Base-by-base conservation (phyloP, 2,888 invertebrate genomes). In the Lochmaea capreae region DNA sequence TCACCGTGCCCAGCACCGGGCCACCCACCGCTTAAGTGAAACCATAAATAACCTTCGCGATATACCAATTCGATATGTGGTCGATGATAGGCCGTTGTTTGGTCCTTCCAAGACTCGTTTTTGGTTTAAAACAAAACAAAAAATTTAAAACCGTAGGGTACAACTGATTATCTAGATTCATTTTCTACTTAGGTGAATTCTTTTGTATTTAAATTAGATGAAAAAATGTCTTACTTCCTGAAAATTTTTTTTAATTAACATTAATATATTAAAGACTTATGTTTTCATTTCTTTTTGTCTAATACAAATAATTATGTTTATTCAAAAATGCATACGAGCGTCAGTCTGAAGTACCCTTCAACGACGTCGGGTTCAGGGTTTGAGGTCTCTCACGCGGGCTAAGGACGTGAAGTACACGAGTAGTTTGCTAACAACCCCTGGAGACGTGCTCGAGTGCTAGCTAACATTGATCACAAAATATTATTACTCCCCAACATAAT, bases 21-120 rank as follows among this genome's bases (percentile, higher is more conserved):
- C 87, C 87, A 87, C 87, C 87, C 87, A 86, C 87, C 84, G 74
- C 59, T 74, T 72, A 83, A 84, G 82, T 81, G 82, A 85, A 84
- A 84, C 86, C 83, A 87, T 87, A 87, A 87, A 87, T 87, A 85
- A 87, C 84, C 72, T n/a, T 74, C 78, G 79, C 84, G 84, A 84
- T 85, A 84, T 85, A 85, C 83, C 83, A 84, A 83, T 84, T 83
- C 83, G 83, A 83, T 84, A 84, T 79, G 67, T 76, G 57, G 75
- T 74, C 73, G 68, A 70, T 71, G 71, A 68, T 71, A 70, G 76
- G 65, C 76, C 69, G 75, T 78, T 75, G 76, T 79, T 78, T 68
- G 76, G 77, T 76, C 74, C 79, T 76, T 46, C 42, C 33, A 65
- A 80, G 80, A 83, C 83, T 81, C 81, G 84, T 83, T 84, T 84